Percentiles rank a stretch among this genome's conserved stretches.
These are phyloP conservation scores for Buphagus erythrorhynchus DNA, from an alignment of 2,797 vertebrate genomes.

Conservation along the genomic window DNA sequence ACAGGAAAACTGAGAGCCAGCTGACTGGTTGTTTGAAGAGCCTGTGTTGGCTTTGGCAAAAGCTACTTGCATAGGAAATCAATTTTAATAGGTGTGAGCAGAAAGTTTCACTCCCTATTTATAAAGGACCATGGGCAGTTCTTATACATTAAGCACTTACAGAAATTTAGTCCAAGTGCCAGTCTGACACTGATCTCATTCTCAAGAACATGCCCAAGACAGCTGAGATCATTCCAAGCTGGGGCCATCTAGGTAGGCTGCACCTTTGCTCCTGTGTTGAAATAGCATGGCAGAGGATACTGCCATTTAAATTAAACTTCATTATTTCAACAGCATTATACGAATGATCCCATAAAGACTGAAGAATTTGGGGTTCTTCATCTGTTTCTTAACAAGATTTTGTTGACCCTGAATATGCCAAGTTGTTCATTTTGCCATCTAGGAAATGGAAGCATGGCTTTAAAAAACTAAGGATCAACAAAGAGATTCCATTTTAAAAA, in stretches of 20 bases:
- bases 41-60: not conserved
- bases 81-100: not conserved
- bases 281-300: not conserved
- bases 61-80: not conserved
- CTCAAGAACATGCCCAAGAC: not conserved
- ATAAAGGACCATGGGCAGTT: not conserved
- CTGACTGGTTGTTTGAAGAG: not conserved
- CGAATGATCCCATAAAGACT: not conserved
- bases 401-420: not conserved
- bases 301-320: not conserved
- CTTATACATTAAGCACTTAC: not conserved
- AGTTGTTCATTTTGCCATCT: not conserved
- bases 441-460: not conserved
- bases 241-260: not conserved
- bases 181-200: not conserved
- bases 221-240: not conserved
- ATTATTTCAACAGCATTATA: not conserved
- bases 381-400: not conserved
- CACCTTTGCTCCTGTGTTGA: not conserved
- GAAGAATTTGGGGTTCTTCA: not conserved
- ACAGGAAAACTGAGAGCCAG: not conserved
- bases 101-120: not conserved
- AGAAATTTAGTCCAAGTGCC: not conserved
- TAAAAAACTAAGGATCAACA: not conserved
- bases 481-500: not conserved